Conservation (phyloP, 2,113 vertebrate genomes). For the Tyto alba region DNA sequence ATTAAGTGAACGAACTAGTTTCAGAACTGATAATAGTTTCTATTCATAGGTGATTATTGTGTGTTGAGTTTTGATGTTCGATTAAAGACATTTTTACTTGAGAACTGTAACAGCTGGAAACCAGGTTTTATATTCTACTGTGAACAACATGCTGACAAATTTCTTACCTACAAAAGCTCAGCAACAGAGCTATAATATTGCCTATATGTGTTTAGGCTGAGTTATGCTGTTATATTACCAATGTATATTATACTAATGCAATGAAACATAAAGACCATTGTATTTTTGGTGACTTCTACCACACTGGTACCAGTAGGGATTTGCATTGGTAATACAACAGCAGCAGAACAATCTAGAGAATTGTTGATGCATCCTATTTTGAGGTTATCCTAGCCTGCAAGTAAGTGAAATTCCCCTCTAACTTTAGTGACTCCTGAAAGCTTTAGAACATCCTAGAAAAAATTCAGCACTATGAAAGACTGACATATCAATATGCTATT, state of each 20-base stretch:
- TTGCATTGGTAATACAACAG: slow-evolving; percentile 26
- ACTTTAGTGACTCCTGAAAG: not conserved
- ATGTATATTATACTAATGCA: not conserved
- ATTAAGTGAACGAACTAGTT: not conserved
- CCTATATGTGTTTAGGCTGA: not conserved
- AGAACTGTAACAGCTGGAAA: not conserved
- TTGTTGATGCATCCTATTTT: not conserved
- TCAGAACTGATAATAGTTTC: not conserved
- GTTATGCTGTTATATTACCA: not conserved
- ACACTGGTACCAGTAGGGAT: not conserved
- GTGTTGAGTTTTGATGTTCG: not conserved
- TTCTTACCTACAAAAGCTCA: not conserved
- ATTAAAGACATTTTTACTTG: slow-evolving; percentile 8
- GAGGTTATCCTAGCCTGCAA: not conserved
- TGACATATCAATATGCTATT: not conserved
- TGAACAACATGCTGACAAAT: not conserved
- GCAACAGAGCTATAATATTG: not conserved
- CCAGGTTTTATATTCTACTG: not conserved
- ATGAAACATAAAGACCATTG: not conserved
- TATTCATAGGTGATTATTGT: not conserved
- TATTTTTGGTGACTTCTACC: not conserved
- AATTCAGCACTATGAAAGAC: not conserved
- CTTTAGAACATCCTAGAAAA: not conserved
- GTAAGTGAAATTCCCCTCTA: not conserved
- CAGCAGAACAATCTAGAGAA: not conserved